Evolutionary conservation across 1,140 invertebrate species (phyloP).

Genomic region (Caenorhabditis remanei): DNA sequence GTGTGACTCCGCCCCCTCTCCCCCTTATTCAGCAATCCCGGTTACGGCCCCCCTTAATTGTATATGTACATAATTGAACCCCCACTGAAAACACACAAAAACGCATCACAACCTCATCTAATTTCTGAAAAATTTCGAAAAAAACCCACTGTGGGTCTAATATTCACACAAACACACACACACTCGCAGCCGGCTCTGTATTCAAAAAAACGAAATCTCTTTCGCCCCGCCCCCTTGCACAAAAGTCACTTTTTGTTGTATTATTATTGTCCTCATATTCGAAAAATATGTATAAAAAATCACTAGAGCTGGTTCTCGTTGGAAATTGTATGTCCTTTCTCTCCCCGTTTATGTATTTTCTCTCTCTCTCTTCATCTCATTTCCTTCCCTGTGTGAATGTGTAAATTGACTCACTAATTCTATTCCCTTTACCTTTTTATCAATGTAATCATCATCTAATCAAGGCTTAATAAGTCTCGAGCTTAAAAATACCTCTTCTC

Average conservation of each 20-base stretch:
- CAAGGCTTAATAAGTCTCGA: not conserved
- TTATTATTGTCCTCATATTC: not conserved
- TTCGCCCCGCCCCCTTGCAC: not conserved
- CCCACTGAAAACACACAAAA: not conserved
- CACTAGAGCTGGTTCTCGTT: slow-evolving; percentile 43
- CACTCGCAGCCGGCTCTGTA: slow-evolving; percentile 43
- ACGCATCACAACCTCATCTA: not conserved
- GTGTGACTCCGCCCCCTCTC: not conserved
- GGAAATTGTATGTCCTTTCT: slow-evolving; percentile 17
- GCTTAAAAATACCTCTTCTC: not conserved
- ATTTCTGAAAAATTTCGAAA: not conserved
- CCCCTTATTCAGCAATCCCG: not conserved
- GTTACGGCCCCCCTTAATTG: not conserved
- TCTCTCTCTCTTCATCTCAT: not conserved
- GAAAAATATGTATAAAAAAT: slow-evolving; percentile 24
- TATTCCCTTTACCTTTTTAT: not conserved
- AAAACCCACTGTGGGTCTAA: slow-evolving; percentile 5
- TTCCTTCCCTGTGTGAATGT: slow-evolving; percentile 46
- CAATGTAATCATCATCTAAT: not conserved
- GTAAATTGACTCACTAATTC: slow-evolving; percentile 37
- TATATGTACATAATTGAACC: slow-evolving; percentile 48
- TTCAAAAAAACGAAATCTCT: slow-evolving; percentile 8
- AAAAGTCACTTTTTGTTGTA: not conserved
- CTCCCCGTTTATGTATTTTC: slow-evolving; percentile 24
- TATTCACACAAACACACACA: slow-evolving; percentile 27